Evolutionary conservation across 2,888 invertebrate genomes (phyloP), one percentile per base, ranked within the genome.

Genomic region (Diarsia rubi): DNA sequence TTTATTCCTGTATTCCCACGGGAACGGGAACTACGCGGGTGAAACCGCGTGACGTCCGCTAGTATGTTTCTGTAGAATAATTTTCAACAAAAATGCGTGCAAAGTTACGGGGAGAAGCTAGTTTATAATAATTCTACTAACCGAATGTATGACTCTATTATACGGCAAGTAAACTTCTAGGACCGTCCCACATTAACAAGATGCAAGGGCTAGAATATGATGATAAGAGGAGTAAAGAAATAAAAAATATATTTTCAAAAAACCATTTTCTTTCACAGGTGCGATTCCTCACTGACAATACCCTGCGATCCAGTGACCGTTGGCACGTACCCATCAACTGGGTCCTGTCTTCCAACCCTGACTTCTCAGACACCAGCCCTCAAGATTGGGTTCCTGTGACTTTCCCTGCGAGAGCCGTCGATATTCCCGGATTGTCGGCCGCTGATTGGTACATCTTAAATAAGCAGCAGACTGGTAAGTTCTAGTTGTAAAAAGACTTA

Each of bases 361-460:
- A 96, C 86, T 97, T 97, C 89, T 64, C 82, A 0, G 92, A 96
- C 63, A 97, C 97, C 14, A 91, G 90, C 3, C 95, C 97, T 0
- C 91, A 92, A 9, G 81, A 82, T 0, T 98, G 97, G 97, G 82
- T 97, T 0, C 89, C 89, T 0, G 82, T 91, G 0, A 78, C 89
- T 0, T 89, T 88, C 63, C 88, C 92, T 3, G 92, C 91, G 0
- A 72, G 86, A 0, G 85, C 95, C 0, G 81, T 92, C 19, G 90
- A 94, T 42, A 91, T 95, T 2, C 91, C 91, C 19, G 92, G 91
- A 19, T 75, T 93, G 0, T 80, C 91, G 0, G 66, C 90, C 0
- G 92, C 94, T 0, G 91, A 95, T 0, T 98, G 98, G 98, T 94
- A 97, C 75, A 96, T 98, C 64, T 87, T 97, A 27, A 98, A 98